Conservation (phyloP, 2,113 vertebrate species). For the Vidua chalybeata region DNA sequence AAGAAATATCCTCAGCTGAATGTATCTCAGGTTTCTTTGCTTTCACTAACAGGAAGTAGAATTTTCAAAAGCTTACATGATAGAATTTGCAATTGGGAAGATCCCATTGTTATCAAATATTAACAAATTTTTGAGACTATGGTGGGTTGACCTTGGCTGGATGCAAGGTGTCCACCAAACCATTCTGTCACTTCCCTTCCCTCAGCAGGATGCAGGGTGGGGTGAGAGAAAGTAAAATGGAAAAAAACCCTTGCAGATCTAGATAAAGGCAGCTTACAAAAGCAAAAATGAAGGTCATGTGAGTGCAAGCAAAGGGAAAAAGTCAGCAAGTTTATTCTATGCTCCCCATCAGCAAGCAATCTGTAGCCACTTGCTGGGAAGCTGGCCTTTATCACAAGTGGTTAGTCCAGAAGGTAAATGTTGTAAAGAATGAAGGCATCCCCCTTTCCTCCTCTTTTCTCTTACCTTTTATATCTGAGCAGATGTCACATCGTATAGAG, state of each 20-base stretch:
- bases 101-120: neutral
- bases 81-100: neutral
- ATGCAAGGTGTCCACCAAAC: neutral
- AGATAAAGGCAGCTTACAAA: neutral
- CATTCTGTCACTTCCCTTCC: neutral
- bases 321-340: neutral
- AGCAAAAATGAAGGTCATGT: neutral
- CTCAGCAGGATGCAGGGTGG: neutral
- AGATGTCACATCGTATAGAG: fast-evolving
- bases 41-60: neutral
- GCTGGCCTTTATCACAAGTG: neutral
- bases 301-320: neutral
- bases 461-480: neutral
- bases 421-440: neutral
- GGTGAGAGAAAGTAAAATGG: neutral
- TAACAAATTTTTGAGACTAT: neutral
- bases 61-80: neutral
- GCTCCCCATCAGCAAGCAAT: neutral
- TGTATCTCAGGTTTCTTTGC: neutral
- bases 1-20: neutral
- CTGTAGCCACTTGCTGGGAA: fast-evolving
- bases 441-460: neutral
- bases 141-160: neutral
- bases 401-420: neutral
- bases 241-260: neutral